A percentile compares a stretch with the other conserved stretches of the same genome.
Evolutionary conservation across 2,113 vertebrate species (phyloP).

Genomic region (Sclerurus mexicanus): DNA sequence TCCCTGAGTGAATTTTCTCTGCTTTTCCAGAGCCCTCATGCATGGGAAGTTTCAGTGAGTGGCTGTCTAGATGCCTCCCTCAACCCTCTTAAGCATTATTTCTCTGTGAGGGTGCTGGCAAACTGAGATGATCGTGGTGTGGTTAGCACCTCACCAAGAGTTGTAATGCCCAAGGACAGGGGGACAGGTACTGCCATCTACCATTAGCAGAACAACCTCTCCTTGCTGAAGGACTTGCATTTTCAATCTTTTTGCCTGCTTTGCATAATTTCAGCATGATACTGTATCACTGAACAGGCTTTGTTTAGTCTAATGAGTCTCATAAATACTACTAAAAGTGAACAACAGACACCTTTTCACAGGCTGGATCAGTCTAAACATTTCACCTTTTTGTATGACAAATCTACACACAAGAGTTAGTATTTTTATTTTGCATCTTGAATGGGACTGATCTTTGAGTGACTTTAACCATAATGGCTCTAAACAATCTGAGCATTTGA

Average conservation of each 20-base stretch:
- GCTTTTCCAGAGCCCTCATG: background rate
- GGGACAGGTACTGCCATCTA: background rate
- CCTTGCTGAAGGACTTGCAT: background rate
- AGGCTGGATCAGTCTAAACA: background rate
- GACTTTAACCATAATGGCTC: background rate
- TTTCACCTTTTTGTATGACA: background rate
- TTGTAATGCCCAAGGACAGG: background rate
- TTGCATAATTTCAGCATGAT: background rate
- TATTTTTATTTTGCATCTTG: background rate
- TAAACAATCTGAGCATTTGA: background rate
- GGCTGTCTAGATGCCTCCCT: background rate
- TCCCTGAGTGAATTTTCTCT: background rate
- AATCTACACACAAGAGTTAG: background rate
- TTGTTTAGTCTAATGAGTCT: background rate
- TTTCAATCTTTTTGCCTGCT: background rate
- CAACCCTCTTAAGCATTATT: rapidly evolving
- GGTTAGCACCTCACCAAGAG: background rate
- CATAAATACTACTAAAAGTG: background rate
- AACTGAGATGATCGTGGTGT: background rate
- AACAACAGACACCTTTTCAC: background rate
- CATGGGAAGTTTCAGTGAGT: no score
- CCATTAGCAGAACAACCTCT: background rate
- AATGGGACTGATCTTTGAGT: background rate
- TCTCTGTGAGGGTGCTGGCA: background rate
- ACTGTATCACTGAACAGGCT: background rate